Base-by-base conservation (phyloP, 2,113 vertebrate genomes). In the Platichthys stellatus region DNA sequence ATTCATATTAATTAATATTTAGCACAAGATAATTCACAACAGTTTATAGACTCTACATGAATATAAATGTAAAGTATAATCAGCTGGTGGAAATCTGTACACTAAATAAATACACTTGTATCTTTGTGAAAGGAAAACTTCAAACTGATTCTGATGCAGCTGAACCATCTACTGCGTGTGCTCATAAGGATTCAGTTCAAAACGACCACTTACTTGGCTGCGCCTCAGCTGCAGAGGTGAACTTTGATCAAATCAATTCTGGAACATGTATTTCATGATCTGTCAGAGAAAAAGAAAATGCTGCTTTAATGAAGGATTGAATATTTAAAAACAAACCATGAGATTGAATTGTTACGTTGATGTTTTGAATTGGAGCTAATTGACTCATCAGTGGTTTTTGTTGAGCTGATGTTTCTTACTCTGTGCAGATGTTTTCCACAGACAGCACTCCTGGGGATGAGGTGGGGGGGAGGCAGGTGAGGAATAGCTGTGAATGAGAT, bases 401-500 rank as follows among this genome's bases (percentile, higher is more conserved):
- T 3, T 13, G 18, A 57, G n/a, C 3, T 45, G 18, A 54, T 72
- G 53, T 47, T 63, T 86, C 86, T 84, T 87, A 85, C 76, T 14
- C 40, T 70, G 59, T 71, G 67, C 64, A 14, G 73, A 63, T 81
- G 83, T 79, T 63, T 72, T 83, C 64, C 64, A 74, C 51, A 53
- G 69, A 72, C 68, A 62, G 74, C 53, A 38, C 57, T 77, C 63
- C 72, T 35, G 65, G 40, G 40, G 40, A 43, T 43, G 40, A 43
- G 10, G 35, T 23, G 7, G 35, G 69, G 31, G 43, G 59, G 68
- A 3, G 51, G 6, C 51, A 54, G 51, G 51, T 54, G 51, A n/a
- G 38, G 69, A 74, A 70, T 66, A 61, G 76, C 83, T 91, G 88
- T 38, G 74, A 81, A 86, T 38, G 51, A 77, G 10, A 82, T 31